Percentiles rank a stretch among this genome's conserved stretches.
phyloP scores from a whole-genome alignment of 2,797 vertebrate species.

The Enteromius thamalakanensis region DNA sequence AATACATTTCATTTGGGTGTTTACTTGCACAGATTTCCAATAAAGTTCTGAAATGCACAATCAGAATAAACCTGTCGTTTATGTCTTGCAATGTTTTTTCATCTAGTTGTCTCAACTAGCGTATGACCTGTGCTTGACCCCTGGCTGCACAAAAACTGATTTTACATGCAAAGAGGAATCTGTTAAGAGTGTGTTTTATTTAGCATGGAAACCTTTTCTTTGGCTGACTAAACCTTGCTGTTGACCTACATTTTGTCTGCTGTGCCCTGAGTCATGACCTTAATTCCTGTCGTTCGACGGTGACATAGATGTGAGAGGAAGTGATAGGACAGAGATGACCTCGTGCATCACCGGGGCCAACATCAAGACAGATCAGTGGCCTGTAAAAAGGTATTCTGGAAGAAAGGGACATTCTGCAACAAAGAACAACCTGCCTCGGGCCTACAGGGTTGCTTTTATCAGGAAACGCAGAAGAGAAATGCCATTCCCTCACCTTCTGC shows the following conservation, averaged over 20 bases:
- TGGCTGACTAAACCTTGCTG: conserved; percentile 26
- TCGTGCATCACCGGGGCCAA: conserved; percentile 47
- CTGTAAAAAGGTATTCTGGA: conserved; percentile 56
- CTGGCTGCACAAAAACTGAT: not conserved
- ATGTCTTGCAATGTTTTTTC: not conserved
- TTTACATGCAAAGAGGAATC: conserved; percentile 1
- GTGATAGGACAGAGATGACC: conserved; percentile 51
- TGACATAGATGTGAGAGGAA: conserved; percentile 57
- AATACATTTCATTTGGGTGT: conserved; percentile 65
- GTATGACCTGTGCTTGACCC: not conserved
- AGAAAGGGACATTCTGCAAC: conserved; percentile 52
- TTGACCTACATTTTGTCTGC: conserved; percentile 54
- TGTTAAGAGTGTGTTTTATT: not conserved
- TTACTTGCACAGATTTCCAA: conserved; percentile 72
- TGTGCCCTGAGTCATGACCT: conserved; percentile 57
- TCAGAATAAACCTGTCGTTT: conserved; percentile 50
- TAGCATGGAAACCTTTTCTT: conserved; percentile 36
- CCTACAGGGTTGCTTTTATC: conserved; percentile 25
- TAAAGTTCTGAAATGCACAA: conserved; percentile 70
- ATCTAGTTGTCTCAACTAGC: not conserved
- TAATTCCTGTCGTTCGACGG: conserved; percentile 55
- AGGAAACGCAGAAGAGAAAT: conserved; percentile 15
- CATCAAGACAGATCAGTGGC: conserved; percentile 57
- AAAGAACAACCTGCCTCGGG: conserved; percentile 43
- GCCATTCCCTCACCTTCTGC: not conserved